Evolutionary conservation across 30 jellyfish, hydroid and myxozoan species (phyloP), one percentile per base, ranked within the genome.

Genomic region (Mastigias papua): DNA sequence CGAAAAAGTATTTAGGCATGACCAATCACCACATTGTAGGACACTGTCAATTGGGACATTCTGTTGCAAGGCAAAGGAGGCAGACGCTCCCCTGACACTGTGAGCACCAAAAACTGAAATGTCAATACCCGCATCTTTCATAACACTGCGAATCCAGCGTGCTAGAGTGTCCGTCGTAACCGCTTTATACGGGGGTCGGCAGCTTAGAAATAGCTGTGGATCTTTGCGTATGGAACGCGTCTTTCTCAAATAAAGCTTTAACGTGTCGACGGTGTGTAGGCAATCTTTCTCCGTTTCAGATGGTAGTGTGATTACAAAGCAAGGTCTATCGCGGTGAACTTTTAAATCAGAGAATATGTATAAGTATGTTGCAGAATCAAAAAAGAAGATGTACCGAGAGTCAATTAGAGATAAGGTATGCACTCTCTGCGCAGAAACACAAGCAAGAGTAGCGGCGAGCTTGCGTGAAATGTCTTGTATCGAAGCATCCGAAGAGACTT

Each of bases 41-140:
- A n/a, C n/a, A n/a, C n/a, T n/a, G n/a, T n/a, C n/a, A n/a, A n/a
- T n/a, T n/a, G n/a, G n/a, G n/a, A n/a, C n/a, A n/a, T n/a, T n/a
- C n/a, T n/a, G n/a, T n/a, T n/a, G n/a, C n/a, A n/a, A n/a, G n/a
- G n/a, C n/a, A n/a, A n/a, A n/a, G n/a, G n/a, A n/a, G n/a, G n/a
- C n/a, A n/a, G n/a, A n/a, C n/a, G n/a, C n/a, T n/a, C n/a, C n/a
- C n/a, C n/a, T n/a, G n/a, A n/a, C n/a, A n/a, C n/a, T n/a, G n/a
- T n/a, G n/a, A n/a, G n/a, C n/a, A n/a, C n/a, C n/a, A n/a, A n/a
- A n/a, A n/a, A n/a, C n/a, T n/a, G n/a, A n/a, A n/a, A n/a, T n/a
- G n/a, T 70, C 82, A 31, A 70, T 70, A 21, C 82, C 82, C 9
- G 82, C 31, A 19, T 70, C 82, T 37, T 70, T 22, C 64, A 70